Evolutionary conservation across 1,140 invertebrate genomes (phyloP).

Genomic region (Contarinia nasturtii): DNA sequence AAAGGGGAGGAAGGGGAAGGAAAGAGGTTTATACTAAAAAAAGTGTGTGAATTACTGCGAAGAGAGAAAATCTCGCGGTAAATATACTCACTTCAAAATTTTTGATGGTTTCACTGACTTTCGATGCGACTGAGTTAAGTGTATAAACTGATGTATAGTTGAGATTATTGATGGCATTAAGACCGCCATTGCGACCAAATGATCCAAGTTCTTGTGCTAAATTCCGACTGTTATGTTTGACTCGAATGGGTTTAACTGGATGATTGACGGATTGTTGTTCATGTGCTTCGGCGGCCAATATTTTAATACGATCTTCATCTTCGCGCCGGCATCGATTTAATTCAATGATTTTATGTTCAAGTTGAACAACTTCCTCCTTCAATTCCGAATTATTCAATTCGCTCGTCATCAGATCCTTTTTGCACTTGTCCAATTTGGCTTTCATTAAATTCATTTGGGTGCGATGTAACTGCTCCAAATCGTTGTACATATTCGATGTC

Average conservation of each 20-base stretch:
- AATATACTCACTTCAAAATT: no score
- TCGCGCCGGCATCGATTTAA: constrained; percentile 8
- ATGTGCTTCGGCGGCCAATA: constrained; percentile 16
- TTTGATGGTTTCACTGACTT: no score
- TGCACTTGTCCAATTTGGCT: constrained; percentile 26
- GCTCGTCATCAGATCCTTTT: constrained; percentile 30
- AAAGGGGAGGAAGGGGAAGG: no score
- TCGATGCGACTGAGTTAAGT: no score
- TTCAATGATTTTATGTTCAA: constrained; percentile 16
- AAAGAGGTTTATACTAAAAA: no score
- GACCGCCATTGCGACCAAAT: no score
- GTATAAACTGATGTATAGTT: no score
- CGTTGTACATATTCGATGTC: constrained; percentile 22
- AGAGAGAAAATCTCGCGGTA: no score
- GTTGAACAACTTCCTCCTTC: constrained; percentile 29
- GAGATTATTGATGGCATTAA: no score
- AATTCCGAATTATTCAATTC: constrained; percentile 36
- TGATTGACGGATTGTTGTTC: constrained; percentile 12
- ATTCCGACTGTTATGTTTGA: constrained; percentile 4
- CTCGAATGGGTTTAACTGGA: not conserved
- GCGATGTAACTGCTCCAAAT: constrained; percentile 24
- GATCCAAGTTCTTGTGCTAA: constrained; percentile 16
- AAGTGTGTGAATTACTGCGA: no score
- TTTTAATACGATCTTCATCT: constrained; percentile 12
- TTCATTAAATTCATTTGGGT: constrained; percentile 27